Percentiles rank a stretch among this genome's conserved stretches.
phyloP scores from a whole-genome alignment of 2,888 invertebrate species.

The Phorcus lineatus region DNA sequence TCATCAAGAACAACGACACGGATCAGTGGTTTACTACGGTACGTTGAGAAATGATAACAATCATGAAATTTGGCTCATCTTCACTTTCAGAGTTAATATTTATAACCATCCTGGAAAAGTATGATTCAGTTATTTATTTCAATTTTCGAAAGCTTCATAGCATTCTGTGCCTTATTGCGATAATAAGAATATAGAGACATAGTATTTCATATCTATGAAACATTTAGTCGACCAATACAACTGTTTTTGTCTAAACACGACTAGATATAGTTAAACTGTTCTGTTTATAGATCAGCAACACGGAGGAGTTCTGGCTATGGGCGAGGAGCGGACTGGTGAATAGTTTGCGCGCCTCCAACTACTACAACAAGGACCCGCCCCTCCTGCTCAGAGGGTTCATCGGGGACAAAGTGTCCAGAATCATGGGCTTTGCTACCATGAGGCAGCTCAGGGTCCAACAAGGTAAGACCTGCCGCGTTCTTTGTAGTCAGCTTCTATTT shows the following conservation, averaged over 20 bases:
- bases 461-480: too few relatives aligned
- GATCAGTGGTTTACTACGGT: slow-evolving; percentile 53
- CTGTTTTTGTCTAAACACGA: too few relatives aligned
- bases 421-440: slow-evolving; percentile 78
- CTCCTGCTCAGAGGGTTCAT: slow-evolving; percentile 77
- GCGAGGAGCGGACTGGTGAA: slow-evolving; percentile 72
- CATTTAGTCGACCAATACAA: too few relatives aligned
- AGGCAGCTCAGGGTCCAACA: slow-evolving; percentile 76
- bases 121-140: too few relatives aligned
- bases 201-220: too few relatives aligned
- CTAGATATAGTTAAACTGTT: neutral
- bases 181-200: too few relatives aligned
- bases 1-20: slow-evolving; percentile 59
- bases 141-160: too few relatives aligned
- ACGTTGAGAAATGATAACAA: neutral
- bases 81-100: too few relatives aligned
- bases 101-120: too few relatives aligned
- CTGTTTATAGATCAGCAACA: slow-evolving; percentile 63
- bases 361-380: slow-evolving; percentile 78
- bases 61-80: too few relatives aligned
- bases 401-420: slow-evolving; percentile 77
- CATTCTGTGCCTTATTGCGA: too few relatives aligned
- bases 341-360: slow-evolving; percentile 73
- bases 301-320: slow-evolving; percentile 76
- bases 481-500: neutral